phyloP scores from a whole-genome alignment of 2,113 vertebrate genomes.

The Fukomys damarensis region DNA sequence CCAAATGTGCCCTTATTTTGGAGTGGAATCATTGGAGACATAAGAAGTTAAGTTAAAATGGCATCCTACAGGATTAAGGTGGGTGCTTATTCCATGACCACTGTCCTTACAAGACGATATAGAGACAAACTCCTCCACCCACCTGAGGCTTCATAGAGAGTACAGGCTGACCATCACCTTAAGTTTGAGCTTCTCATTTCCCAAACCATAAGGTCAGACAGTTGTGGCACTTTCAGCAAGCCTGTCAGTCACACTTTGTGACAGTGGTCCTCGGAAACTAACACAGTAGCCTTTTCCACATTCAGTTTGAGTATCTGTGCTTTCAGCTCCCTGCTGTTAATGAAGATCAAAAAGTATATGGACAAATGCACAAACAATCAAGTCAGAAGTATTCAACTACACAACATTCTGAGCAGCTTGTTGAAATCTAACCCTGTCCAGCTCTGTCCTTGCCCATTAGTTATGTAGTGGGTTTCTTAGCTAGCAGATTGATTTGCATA shows the following conservation, averaged over 20 bases:
- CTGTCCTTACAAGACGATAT: neutral
- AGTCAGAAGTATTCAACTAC: neutral
- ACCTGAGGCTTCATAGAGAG: neutral
- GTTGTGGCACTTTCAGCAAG: neutral
- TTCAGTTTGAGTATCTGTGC: neutral
- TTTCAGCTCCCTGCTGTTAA: neutral
- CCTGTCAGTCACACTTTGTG: neutral
- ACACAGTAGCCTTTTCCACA: no score
- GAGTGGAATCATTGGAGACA: neutral
- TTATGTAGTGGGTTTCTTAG: neutral
- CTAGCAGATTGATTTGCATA: neutral
- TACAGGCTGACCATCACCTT: rapidly evolving
- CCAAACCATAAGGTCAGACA: neutral
- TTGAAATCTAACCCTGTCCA: neutral
- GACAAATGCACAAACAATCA: neutral
- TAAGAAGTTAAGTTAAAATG: neutral
- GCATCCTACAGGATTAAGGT: neutral
- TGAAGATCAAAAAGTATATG: neutral
- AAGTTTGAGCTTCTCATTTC: neutral
- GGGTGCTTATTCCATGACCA: neutral
- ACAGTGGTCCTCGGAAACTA: neutral
- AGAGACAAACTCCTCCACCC: neutral
- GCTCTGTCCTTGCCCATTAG: neutral
- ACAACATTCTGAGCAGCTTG: neutral
- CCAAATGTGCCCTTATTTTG: neutral